Base-by-base conservation (phyloP, 1,140 invertebrate species). In the Sycophila sp. region DNA sequence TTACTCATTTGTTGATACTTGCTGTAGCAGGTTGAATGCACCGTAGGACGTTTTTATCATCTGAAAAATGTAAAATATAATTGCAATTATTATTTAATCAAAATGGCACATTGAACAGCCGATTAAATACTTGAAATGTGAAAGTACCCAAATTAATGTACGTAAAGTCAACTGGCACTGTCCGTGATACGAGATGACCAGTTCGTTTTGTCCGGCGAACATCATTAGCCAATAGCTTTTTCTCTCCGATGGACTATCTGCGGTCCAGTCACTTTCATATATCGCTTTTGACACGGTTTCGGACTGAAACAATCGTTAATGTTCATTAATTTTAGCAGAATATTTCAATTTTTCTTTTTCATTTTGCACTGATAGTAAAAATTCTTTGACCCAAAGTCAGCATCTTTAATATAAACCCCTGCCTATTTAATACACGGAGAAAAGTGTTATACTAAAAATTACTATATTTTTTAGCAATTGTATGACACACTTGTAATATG, bases 81-180 rank as follows among this genome's bases (percentile, higher is more conserved):
- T 7, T 13, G 17, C 15, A 42, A 30, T 28, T 26, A 4, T 28
- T n/a, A n/a, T n/a, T n/a, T n/a, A n/a, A n/a, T n/a, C n/a, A n/a
- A n/a, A n/a, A n/a, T n/a, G n/a, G n/a, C n/a, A n/a, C n/a, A n/a
- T n/a, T n/a, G n/a, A n/a, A n/a, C n/a, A n/a, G n/a, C n/a, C n/a
- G n/a, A n/a, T n/a, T n/a, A n/a, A n/a, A n/a, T n/a, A n/a, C n/a
- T n/a, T n/a, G n/a, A 42, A 40, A 60, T 42, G 4, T 0, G 24
- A 60, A 42, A 60, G 26, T 64, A 64, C 60, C 60, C 60, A 64
- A 24, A 64, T 51, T 24, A 64, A 49, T 7, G 60, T 49, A 5
- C 28, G n/a, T 13, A 64, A 15, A 34, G 60, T 13, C 10, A 64
- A 22, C 1, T 1, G 2, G 7, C 45, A 51, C 36, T 64, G 42